Base-by-base conservation (phyloP, 2,797 vertebrate genomes). In the Brachymystax lenok region DNA sequence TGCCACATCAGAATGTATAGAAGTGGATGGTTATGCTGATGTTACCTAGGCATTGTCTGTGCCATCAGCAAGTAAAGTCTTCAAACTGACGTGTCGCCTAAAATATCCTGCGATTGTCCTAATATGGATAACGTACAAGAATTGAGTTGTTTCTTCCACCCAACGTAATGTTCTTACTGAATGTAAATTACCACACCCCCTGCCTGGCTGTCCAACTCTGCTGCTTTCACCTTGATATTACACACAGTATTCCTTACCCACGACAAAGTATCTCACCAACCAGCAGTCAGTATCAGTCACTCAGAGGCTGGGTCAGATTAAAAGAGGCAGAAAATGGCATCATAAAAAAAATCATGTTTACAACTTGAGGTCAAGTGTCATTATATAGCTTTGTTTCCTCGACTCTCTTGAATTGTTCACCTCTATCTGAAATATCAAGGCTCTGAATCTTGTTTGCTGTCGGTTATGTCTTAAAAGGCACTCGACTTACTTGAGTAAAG, bases 381-480 rank as follows among this genome's bases (percentile, higher is more conserved):
- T 59, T 59, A 82, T 16, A 19, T 30, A 6, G 16, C 66, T 30
- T 35, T 46, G 67, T 69, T n/a, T 67, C 33, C 16, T 69, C 30
- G 19, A n/a, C 33, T 35, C 30, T 68, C 30, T 69, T 35, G 14
- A 16, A 24, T 52, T 17, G n/a, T 30, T 30, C 24, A 71, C 80
- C 76, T 86, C 77, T 50, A 79, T 80, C 83, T 82, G 84, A 80
- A 86, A 84, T 78, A 88, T 86, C 84, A 83, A 40, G 74, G 76
- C 75, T 78, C 83, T 19, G 63, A 75, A 88, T 88, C 77, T 73
- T 88, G 84, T 87, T 83, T 68, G 3, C 76, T 88, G 83, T 88
- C 86, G 82, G 74, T 68, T 1, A 59, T 80, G 77, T 84, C 77
- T 68, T 88, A 79, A 77, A 12, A 78, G 71, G 27, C 70, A 46